phyloP scores from a whole-genome alignment of 2,797 vertebrate species.

The Mus minutoides region DNA sequence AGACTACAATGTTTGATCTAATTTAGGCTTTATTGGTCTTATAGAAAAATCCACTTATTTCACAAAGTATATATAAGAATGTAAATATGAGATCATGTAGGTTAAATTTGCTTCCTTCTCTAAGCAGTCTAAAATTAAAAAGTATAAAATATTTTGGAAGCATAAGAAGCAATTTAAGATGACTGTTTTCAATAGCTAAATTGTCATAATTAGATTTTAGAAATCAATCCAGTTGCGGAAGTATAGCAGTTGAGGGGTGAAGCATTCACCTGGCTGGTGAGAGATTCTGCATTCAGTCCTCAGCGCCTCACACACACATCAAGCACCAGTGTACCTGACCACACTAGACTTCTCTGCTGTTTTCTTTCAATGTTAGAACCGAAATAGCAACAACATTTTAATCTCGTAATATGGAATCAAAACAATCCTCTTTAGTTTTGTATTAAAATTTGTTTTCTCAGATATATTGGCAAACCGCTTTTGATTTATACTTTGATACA shows the following conservation, averaged over 20 bases:
- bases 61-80: background rate
- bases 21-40: slow-evolving; percentile 10
- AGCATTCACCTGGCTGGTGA: background rate
- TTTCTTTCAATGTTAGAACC: slow-evolving; percentile 51
- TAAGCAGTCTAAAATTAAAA: slow-evolving; percentile 33
- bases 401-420: background rate
- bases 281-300: background rate
- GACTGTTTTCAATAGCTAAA: background rate
- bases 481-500: slow-evolving; percentile 16
- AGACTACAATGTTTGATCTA: background rate
- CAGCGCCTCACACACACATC: background rate
- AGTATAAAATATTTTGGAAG: slow-evolving; percentile 20
- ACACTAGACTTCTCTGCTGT: background rate
- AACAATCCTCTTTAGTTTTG: slow-evolving; percentile 42
- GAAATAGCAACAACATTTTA: background rate
- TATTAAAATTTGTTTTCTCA: slow-evolving; percentile 42
- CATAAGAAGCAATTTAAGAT: slow-evolving; percentile 39
- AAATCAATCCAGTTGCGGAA: background rate
- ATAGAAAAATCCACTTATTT: slow-evolving; percentile 37
- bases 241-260: background rate
- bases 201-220: background rate
- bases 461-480: background rate
- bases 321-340: background rate
- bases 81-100: background rate
- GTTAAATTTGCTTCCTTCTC: slow-evolving; percentile 15